Evolutionary conservation across 2,888 invertebrate genomes (phyloP), one percentile per base, ranked within the genome.

Genomic region (Plebejus argus): DNA sequence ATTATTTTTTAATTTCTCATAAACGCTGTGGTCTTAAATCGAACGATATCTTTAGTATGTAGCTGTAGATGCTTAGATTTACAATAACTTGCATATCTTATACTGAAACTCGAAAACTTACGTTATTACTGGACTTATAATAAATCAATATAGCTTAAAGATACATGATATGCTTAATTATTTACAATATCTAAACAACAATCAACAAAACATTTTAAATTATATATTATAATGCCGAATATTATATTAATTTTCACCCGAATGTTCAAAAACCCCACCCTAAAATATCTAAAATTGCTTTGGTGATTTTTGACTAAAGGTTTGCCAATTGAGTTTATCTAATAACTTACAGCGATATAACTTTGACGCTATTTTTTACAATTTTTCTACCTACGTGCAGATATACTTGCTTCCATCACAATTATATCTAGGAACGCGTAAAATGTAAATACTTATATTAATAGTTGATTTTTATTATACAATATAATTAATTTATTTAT

Each of bases 161-260:
- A 86, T 84, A 86, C 84, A 84, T 91, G 91, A 92, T 92, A 91
- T 92, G 91, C 88, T 84, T 82, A 77, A 76, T 81, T 89, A 88
- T 91, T 79, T 90, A 91, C 89, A 91, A 86, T 82, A 81, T 83
- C 84, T 84, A 83, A 84, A 89, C 88, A 91, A 90, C 89, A 90
- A 89, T 87, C 86, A 89, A 89, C 89, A 88, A 87, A 89, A 88
- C 87, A 87, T 83, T 82, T 85, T 83, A 84, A 83, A 79, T 76
- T 61, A 80, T 77, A 79, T 78, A 79, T 77, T 78, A 82, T 78
- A 80, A 80, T 84, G 83, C 77, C 78, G 77, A 80, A 79, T 79
- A 53, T 79, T 78, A 79, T 80, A 80, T 81, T 81, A 78, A 79
- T 78, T 81, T 79, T 72, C 76, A 66, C 76, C 78, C 56, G 20